Evolutionary conservation across 1,140 invertebrate genomes (phyloP).

Genomic region (Neodiprion lecontei): DNA sequence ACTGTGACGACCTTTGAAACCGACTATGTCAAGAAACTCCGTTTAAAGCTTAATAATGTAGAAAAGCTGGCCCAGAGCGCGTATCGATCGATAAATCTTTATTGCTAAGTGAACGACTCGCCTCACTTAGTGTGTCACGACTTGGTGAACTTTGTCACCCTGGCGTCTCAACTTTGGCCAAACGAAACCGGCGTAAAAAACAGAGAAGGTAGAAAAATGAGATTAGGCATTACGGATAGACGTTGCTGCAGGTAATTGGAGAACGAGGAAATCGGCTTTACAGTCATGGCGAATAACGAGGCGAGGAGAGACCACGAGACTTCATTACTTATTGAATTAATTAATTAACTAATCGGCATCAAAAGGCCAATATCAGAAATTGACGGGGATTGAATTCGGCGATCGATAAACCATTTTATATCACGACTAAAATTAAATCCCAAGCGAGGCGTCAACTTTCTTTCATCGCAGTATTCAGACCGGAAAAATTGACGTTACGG

Average conservation of each 20-base stretch:
- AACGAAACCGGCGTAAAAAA: not conserved
- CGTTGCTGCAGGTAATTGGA: not conserved
- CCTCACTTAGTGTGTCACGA: not conserved
- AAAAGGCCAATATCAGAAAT: not conserved
- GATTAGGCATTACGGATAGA: not conserved
- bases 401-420: not conserved
- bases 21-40: not conserved
- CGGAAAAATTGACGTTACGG: too few relatives aligned
- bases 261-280: not conserved
- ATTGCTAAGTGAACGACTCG: not conserved
- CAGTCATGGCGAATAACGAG: not conserved
- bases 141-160: not conserved
- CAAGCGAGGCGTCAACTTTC: too few relatives aligned
- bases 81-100: not conserved
- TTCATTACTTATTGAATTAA: not conserved
- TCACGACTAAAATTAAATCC: too few relatives aligned
- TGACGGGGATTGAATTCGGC: not conserved
- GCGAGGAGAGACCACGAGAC: not conserved
- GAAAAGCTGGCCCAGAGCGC: not conserved
- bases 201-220: not conserved
- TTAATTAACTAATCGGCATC: not conserved
- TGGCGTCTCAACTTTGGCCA: not conserved
- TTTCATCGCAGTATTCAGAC: too few relatives aligned
- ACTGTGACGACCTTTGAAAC: not conserved
- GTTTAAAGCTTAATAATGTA: not conserved